phyloP scores from a whole-genome alignment of 1,140 invertebrate species.

The Argopecten irradians region DNA sequence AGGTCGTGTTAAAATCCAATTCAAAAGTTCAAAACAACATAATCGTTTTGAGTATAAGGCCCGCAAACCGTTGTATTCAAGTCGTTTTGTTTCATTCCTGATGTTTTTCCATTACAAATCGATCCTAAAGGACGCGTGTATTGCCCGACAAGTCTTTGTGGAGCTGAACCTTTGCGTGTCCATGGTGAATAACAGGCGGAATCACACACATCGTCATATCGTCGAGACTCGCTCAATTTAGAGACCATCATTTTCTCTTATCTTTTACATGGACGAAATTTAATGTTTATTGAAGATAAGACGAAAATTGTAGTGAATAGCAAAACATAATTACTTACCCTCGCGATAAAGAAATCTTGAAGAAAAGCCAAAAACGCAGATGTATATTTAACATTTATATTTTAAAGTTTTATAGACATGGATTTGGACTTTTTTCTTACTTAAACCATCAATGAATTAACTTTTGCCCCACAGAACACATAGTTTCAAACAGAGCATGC shows the following conservation, averaged over 20 bases:
- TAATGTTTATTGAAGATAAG: conserved; percentile 18
- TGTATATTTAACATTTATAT: neutral
- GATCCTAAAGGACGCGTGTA: neutral
- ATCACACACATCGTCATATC: neutral
- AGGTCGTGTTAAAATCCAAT: neutral
- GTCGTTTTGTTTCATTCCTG: neutral
- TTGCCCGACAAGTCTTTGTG: neutral
- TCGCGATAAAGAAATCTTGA: neutral
- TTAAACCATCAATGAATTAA: neutral
- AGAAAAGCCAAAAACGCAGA: neutral
- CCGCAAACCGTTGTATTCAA: neutral
- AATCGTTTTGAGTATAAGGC: neutral
- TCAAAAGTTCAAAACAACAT: neutral
- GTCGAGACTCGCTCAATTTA: neutral
- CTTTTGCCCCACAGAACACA: neutral
- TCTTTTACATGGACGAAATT: conserved; percentile 11
- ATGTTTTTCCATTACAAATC: neutral
- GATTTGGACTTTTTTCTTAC: neutral
- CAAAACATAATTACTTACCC: neutral
- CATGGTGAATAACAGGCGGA: neutral
- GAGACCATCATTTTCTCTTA: neutral
- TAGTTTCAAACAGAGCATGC: neutral
- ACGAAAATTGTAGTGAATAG: neutral
- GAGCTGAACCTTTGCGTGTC: neutral
- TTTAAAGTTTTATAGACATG: neutral